These are phyloP conservation scores for Phalacrocorax aristotelis DNA, from an alignment of 2,113 vertebrate genomes.

Conservation along the genomic window DNA sequence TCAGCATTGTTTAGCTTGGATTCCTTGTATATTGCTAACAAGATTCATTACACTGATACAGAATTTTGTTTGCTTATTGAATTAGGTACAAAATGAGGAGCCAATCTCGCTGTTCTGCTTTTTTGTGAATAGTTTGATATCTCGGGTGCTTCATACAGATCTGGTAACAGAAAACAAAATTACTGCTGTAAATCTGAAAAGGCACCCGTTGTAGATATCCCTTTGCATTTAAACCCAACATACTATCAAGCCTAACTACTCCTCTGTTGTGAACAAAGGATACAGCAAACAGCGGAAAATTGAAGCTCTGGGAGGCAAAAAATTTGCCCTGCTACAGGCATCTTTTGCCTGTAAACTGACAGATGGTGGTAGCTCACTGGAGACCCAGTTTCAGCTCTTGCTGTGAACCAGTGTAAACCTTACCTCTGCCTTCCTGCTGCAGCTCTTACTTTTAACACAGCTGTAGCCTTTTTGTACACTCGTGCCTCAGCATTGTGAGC, in stretches of 20 bases:
- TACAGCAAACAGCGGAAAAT: neutral
- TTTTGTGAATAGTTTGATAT: neutral
- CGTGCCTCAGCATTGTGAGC: accelerated
- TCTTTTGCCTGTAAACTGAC: neutral
- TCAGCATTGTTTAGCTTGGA: neutral
- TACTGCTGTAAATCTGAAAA: neutral
- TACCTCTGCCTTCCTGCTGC: neutral
- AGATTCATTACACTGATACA: neutral
- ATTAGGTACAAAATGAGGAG: neutral
- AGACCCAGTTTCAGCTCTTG: neutral
- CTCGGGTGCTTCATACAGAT: neutral
- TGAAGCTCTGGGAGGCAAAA: neutral
- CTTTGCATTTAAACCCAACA: accelerated
- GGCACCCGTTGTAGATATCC: neutral
- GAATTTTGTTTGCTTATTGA: neutral
- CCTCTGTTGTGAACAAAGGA: neutral
- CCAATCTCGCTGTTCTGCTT: neutral
- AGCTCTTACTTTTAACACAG: neutral
- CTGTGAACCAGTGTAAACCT: neutral
- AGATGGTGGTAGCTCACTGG: neutral
- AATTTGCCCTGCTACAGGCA: neutral
- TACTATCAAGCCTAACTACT: neutral
- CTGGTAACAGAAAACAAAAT: neutral
- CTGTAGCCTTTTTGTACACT: accelerated
- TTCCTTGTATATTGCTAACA: neutral